Evolutionary conservation across 2,113 vertebrate genomes (phyloP).

Genomic region (Caracal caracal): DNA sequence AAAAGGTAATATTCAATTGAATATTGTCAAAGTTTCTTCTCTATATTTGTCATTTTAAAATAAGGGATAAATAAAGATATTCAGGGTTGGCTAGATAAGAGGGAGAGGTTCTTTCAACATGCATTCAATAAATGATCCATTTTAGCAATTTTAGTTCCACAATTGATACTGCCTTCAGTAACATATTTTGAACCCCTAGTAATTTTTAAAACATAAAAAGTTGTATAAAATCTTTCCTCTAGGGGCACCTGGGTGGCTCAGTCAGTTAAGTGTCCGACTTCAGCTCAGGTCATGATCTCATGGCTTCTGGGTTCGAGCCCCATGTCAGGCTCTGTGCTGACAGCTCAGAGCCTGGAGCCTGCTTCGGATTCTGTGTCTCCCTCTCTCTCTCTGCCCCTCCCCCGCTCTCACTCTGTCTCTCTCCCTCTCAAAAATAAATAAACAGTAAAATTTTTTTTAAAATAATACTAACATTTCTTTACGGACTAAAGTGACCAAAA

Average conservation of each 20-base stretch:
- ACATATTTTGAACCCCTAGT: not conserved
- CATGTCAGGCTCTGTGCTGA: too few relatives aligned
- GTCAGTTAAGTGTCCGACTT: too few relatives aligned
- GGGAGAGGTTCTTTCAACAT: not conserved
- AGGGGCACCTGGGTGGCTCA: too few relatives aligned
- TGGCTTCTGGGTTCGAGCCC: too few relatives aligned
- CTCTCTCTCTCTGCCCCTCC: too few relatives aligned
- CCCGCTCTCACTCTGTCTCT: too few relatives aligned
- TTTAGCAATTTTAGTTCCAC: constrained; percentile 14
- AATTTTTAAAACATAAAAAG: constrained; percentile 10
- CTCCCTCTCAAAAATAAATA: too few relatives aligned
- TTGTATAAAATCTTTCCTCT: not conserved
- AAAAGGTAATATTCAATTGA: not conserved
- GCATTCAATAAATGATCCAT: not conserved
- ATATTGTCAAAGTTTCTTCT: not conserved
- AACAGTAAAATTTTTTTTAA: too few relatives aligned
- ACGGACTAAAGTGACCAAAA: not conserved
- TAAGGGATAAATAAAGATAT: constrained; percentile 6
- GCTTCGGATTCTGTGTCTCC: too few relatives aligned
- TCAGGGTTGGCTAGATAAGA: not conserved
- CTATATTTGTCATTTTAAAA: constrained; percentile 29
- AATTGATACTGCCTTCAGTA: not conserved
- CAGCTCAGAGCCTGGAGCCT: too few relatives aligned
- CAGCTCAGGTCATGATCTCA: too few relatives aligned
- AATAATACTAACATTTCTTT: not conserved